Evolutionary conservation across 2,888 invertebrate species (phyloP), one percentile per base, ranked within the genome.

Genomic region (Patella ulyssiponensis): DNA sequence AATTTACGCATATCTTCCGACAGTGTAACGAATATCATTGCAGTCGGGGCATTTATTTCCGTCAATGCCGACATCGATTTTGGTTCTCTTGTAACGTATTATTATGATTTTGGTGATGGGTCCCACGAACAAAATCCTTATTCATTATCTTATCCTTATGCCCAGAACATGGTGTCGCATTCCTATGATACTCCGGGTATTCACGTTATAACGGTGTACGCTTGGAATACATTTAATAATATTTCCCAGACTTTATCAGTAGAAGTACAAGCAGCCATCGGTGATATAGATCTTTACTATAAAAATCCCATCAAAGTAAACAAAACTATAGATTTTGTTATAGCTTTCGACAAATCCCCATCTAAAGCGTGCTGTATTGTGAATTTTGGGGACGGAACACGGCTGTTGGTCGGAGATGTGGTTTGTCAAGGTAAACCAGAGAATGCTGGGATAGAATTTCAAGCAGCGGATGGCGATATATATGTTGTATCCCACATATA

Each of bases 331-430:
- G 51, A 75, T 0, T 80, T 77, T 69, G 20, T 51, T n/a, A 27
- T 82, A 14, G 54, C 69, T 12, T 53, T 78, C n/a, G 27, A 71
- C 20, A 27, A 17, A 17, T 23, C 54, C 15, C 78, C 79, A n/a
- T 77, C 78, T 14, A 69, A 77, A 17, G 52, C 77, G 3, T 82
- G 82, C 64, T 78, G 75, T 54, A 14, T 78, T 52, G 79, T 78
- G 77, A 72, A 74, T 71, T 78, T 77, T 71, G 79, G 77, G 64
- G 80, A 82, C 64, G 78, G 76, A 15, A 69, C 58, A 14, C 20
- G 51, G 27, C 27, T 69, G 27, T 33, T 82, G 20, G 76, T 58
- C 69, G 80, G 82, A n/a, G 75, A 70, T 11, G 33, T 70, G 7
- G 20, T 52, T 15, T 82, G 82, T 73, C 70, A 51, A 12, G 17